Percentiles rank a stretch among this genome's conserved stretches.
These are phyloP conservation scores for Solenopsis fugax DNA, from an alignment of 1,140 invertebrate species.

Conservation along the genomic window DNA sequence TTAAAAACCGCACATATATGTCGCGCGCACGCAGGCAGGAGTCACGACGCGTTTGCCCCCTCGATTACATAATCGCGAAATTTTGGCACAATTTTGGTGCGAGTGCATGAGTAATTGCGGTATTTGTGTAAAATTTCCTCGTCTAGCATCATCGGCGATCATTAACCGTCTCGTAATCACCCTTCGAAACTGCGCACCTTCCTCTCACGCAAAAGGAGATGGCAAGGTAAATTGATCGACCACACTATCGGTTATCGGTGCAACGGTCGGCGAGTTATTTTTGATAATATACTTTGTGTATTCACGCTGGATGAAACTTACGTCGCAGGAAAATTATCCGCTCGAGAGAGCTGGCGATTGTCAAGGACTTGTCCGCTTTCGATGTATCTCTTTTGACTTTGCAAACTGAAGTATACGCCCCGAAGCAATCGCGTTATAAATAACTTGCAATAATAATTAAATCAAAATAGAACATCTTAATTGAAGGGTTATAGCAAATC, in stretches of 20 bases:
- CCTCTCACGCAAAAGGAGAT: constrained; percentile 8
- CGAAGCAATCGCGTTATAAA: not conserved
- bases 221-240: constrained; percentile 22
- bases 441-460: constrained; percentile 11
- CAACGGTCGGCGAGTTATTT: constrained; percentile 46
- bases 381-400: not conserved
- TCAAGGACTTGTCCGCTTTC: too few relatives aligned
- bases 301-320: constrained; percentile 3
- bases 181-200: constrained; percentile 30
- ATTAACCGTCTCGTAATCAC: constrained; percentile 25
- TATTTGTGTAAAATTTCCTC: constrained; percentile 24
- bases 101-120: constrained; percentile 25
- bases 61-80: constrained; percentile 23
- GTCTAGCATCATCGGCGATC: constrained; percentile 6
- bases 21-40: not conserved
- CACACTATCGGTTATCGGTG: constrained; percentile 45
- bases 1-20: constrained; percentile 34
- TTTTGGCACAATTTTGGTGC: constrained; percentile 43
- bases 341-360: not conserved
- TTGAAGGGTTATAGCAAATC: not conserved
- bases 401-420: not conserved
- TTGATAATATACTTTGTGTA: constrained; percentile 35
- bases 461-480: not conserved
- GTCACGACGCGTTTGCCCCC: not conserved
- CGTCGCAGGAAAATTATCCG: not conserved